A percentile compares a stretch with the other conserved stretches of the same genome.
Evolutionary conservation across 2,888 invertebrate genomes (phyloP).

Genomic region (Strigamia transsilvanica): DNA sequence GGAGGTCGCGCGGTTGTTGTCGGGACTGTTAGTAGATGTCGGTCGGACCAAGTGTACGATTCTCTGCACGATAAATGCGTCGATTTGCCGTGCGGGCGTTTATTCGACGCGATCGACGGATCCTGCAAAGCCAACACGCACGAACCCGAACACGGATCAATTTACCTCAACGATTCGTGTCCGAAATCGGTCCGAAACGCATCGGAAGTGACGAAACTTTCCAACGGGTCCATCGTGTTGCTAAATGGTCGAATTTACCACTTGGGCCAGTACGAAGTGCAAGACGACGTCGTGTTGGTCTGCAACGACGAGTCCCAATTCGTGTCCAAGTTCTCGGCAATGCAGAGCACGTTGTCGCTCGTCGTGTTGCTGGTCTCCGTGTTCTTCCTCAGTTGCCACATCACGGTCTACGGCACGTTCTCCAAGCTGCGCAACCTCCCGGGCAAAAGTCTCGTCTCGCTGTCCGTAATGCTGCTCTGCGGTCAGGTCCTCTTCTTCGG

Average conservation of each 20-base stretch:
- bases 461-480: constrained; percentile 63
- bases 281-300: not conserved
- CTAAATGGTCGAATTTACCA: not conserved
- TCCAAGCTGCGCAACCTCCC: constrained; percentile 64
- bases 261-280: not conserved
- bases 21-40: not conserved
- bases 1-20: not conserved
- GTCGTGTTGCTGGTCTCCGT: constrained; percentile 62
- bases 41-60: not conserved
- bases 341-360: constrained; percentile 61
- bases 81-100: not conserved
- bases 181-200: not conserved
- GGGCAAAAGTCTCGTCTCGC: constrained; percentile 64
- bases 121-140: not conserved
- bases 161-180: not conserved
- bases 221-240: not conserved
- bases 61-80: constrained; percentile 13
- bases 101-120: constrained; percentile 22
- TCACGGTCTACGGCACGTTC: constrained; percentile 62
- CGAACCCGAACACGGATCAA: not conserved
- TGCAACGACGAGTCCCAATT: not conserved
- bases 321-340: constrained; percentile 57
- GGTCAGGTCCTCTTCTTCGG: constrained; percentile 63
- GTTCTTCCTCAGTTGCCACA: constrained; percentile 62
- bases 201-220: not conserved